phyloP scores from a whole-genome alignment of 2,113 vertebrate species.

The Phainopepla nitens region DNA sequence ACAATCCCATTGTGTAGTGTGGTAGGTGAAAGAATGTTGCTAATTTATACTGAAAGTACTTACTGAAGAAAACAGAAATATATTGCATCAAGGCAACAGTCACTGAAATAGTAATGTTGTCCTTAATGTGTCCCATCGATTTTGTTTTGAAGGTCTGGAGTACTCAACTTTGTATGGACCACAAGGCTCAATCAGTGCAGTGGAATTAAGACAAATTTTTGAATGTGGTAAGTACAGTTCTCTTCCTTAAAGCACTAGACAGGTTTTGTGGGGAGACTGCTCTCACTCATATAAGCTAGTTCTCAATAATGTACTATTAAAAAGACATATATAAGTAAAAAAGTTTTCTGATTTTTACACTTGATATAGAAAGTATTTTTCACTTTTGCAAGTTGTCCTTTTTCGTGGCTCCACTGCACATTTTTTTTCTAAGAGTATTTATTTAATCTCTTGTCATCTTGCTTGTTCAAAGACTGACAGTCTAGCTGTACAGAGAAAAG shows the following conservation, averaged over 20 bases:
- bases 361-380: not conserved
- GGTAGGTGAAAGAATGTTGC: not conserved
- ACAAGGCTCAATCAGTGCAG: constrained; percentile 79
- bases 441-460: not conserved
- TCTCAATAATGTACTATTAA: not conserved
- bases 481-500: not conserved
- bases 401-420: accelerated
- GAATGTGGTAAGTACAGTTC: constrained; percentile 80
- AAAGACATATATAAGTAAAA: not conserved
- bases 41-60: not conserved
- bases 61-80: not conserved
- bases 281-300: not conserved
- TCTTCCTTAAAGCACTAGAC: not conserved
- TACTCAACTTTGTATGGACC: constrained; percentile 87
- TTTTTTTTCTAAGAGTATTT: not conserved
- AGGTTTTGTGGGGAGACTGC: not conserved
- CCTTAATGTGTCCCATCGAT: not conserved
- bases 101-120: not conserved
- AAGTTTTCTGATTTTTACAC: not conserved
- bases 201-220: constrained; percentile 89
- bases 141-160: constrained; percentile 83
- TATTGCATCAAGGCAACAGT: not conserved
- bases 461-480: not conserved
- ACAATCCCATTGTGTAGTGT: not conserved
- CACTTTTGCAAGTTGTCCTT: not conserved